Evolutionary conservation across 2,888 invertebrate species (phyloP).

Genomic region (Xylota sylvarum): DNA sequence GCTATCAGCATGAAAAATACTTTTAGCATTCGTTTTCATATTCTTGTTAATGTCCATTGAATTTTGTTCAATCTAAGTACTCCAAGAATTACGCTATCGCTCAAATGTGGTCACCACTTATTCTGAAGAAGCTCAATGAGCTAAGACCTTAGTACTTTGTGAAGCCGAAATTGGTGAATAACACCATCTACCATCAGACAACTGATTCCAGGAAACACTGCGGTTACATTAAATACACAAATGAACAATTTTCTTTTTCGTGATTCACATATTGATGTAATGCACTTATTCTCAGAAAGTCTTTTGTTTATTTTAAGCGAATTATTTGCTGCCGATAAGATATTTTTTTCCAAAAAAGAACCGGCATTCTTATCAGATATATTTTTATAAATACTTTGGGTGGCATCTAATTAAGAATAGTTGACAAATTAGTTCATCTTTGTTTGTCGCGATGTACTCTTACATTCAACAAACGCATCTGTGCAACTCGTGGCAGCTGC

Average conservation of each 20-base stretch:
- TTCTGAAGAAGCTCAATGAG: not conserved
- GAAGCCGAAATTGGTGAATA: not conserved
- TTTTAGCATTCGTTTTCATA: too few species aligned
- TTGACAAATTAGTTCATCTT: slow-evolving; percentile 15
- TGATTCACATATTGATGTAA: slow-evolving; percentile 19
- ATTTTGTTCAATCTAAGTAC: too few species aligned
- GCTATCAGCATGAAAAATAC: too few species aligned
- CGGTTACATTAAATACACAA: not conserved
- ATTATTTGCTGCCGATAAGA: not conserved
- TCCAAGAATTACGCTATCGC: not conserved
- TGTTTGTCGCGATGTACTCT: not conserved
- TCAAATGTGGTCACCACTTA: not conserved
- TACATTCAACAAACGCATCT: not conserved
- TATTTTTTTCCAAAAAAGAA: not conserved
- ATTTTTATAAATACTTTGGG: not conserved
- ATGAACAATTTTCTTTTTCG: not conserved
- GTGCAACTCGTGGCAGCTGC: slow-evolving; percentile 36
- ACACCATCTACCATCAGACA: not conserved
- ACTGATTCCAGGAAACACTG: not conserved
- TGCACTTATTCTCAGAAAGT: not conserved
- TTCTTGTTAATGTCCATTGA: too few species aligned
- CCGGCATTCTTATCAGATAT: not conserved
- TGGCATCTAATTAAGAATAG: slow-evolving; percentile 7
- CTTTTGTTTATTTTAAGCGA: not conserved
- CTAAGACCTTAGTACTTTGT: not conserved